phyloP scores from a whole-genome alignment of 2,797 vertebrate genomes.

The Delichon dasypus region DNA sequence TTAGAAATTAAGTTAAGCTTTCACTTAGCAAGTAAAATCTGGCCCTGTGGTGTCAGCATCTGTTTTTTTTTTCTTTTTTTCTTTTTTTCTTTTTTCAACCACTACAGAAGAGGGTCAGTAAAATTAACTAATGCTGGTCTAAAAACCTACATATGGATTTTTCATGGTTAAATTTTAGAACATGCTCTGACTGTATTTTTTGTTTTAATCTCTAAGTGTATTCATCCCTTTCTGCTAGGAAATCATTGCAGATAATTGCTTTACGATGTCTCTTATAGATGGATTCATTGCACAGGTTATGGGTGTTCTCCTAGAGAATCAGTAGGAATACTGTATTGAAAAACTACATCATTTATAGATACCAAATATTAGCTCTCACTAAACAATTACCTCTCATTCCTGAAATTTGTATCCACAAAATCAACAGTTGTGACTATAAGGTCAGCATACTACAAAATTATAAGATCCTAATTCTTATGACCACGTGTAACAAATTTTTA shows the following conservation, averaged over 20 bases:
- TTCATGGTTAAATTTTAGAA: neutral
- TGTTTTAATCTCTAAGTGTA: neutral
- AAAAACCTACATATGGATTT: neutral
- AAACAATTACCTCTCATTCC: neutral
- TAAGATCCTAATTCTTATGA: neutral
- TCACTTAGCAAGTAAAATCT: neutral
- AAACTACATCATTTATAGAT: neutral
- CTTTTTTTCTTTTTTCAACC: neutral
- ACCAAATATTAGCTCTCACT: neutral
- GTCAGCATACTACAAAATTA: neutral
- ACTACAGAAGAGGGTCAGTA: neutral
- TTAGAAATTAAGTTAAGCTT: neutral
- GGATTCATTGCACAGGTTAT: neutral
- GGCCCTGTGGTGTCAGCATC: neutral
- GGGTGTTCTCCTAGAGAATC: neutral
- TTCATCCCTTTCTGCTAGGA: neutral
- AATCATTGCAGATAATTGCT: neutral
- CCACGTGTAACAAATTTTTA: neutral
- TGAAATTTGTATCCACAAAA: neutral
- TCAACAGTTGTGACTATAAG: neutral
- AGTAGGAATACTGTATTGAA: neutral
- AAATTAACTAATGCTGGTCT: neutral
- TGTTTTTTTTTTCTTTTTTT: neutral
- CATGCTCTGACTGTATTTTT: neutral
- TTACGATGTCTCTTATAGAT: neutral